Evolutionary conservation across 2,113 vertebrate species (phyloP).

Genomic region (Aptenodytes patagonicus): DNA sequence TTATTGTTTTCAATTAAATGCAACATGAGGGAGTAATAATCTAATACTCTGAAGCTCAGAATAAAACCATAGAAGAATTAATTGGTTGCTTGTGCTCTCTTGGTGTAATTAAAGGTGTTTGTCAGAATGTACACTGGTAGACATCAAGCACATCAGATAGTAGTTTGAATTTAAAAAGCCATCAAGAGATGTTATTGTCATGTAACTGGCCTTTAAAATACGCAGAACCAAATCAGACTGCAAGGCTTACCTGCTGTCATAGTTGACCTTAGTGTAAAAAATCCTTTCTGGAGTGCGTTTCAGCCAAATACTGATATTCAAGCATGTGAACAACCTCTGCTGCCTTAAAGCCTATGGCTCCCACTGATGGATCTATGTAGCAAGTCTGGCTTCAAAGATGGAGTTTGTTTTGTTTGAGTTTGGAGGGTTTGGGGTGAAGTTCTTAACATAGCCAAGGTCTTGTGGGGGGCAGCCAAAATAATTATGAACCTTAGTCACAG

Average conservation of each 20-base stretch:
- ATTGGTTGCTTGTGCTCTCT: neutral
- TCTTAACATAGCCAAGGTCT: neutral
- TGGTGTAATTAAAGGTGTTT: neutral
- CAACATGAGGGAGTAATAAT: neutral
- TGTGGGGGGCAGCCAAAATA: neutral
- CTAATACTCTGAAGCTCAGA: neutral
- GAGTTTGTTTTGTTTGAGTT: neutral
- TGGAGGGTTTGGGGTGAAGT: neutral
- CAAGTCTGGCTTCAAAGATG: neutral
- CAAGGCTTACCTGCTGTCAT: neutral
- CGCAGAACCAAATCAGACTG: neutral
- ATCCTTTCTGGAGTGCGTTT: rapidly evolving
- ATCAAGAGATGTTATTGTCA: neutral
- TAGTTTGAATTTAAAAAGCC: neutral
- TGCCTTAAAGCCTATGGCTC: neutral
- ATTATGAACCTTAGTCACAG: neutral
- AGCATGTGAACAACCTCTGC: neutral
- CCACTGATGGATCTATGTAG: neutral
- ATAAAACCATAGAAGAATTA: neutral
- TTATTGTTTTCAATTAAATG: neutral
- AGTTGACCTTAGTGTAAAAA: neutral
- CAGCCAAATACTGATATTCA: neutral
- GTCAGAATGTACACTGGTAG: neutral
- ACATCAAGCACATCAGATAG: neutral
- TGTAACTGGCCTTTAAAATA: neutral